These are phyloP conservation scores for Macrostomum lignano DNA, from an alignment of 1,140 invertebrate species.

Conservation along the genomic window DNA sequence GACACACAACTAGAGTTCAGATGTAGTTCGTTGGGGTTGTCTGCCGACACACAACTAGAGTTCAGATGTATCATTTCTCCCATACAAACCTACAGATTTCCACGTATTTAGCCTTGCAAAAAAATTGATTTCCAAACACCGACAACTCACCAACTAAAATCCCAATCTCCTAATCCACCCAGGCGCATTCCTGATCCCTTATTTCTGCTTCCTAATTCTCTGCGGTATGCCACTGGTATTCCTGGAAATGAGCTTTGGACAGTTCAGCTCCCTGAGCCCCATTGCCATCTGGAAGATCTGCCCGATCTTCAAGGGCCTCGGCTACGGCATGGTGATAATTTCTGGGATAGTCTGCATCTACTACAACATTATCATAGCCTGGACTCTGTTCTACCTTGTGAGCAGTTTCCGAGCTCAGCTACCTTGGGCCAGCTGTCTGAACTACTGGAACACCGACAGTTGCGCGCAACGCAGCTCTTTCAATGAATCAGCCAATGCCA, in stretches of 20 bases:
- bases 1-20: too few species aligned
- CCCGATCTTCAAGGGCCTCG: slow-evolving; percentile 35
- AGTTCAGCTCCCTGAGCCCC: slow-evolving; percentile 28
- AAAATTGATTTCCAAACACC: too few species aligned
- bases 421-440: slow-evolving; percentile 19
- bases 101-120: too few species aligned
- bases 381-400: slow-evolving; percentile 27
- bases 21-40: too few species aligned
- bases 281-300: slow-evolving; percentile 29
- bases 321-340: slow-evolving; percentile 39
- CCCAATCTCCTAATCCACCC: too few species aligned
- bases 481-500: too few species aligned
- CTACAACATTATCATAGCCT: slow-evolving; percentile 30
- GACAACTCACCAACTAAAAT: too few species aligned
- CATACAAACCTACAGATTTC: too few species aligned
- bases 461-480: too few species aligned
- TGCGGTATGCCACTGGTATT: slow-evolving; percentile 32
- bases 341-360: slow-evolving; percentile 26
- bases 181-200: slow-evolving; percentile 34
- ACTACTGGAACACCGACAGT: slow-evolving; percentile 12
- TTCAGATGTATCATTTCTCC: too few species aligned
- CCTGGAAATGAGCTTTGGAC: slow-evolving; percentile 30
- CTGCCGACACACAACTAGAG: too few species aligned
- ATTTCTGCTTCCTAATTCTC: slow-evolving; percentile 33
- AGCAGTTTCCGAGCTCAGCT: slow-evolving; percentile 17